These are phyloP conservation scores for Dinocampus coccinellae DNA, from an alignment of 2,888 invertebrate species.

Conservation along the genomic window DNA sequence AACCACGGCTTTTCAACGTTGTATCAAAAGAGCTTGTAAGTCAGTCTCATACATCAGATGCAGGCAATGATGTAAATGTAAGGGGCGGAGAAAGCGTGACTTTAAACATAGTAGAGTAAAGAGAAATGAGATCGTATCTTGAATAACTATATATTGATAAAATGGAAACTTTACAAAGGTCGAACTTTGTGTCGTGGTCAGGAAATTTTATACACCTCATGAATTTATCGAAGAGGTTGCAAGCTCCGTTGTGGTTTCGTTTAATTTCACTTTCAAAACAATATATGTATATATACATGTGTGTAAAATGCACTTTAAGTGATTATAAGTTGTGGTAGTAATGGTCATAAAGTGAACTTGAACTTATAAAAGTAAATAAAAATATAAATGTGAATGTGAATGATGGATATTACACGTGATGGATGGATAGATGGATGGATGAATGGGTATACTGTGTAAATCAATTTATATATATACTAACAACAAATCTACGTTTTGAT, in stretches of 20 bases:
- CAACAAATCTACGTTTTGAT: slow-evolving; percentile 39
- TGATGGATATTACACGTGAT: too few species aligned
- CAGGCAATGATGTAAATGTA: neutral
- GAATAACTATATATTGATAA: slow-evolving; percentile 41
- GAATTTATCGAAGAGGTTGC: slow-evolving; percentile 7
- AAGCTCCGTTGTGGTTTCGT: slow-evolving; percentile 14
- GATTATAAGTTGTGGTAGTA: neutral
- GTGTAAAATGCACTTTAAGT: neutral
- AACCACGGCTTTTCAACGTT: slow-evolving; percentile 25
- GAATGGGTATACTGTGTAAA: neutral
- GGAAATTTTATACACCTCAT: slow-evolving; percentile 9
- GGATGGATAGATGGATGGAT: too few species aligned
- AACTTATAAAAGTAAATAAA: too few species aligned
- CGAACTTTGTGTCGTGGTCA: slow-evolving; percentile 29
- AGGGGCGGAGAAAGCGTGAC: neutral
- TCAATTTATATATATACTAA: neutral
- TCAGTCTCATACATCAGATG: slow-evolving; percentile 27
- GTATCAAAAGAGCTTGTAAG: slow-evolving; percentile 8
- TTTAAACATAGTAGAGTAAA: slow-evolving; percentile 28
- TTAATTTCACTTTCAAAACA: neutral
- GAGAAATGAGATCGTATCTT: slow-evolving; percentile 31
- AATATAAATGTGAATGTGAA: too few species aligned
- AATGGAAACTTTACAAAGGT: slow-evolving; percentile 37
- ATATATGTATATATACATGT: too few species aligned
- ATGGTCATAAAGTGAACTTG: too few species aligned